Base-by-base conservation (phyloP, 2,113 vertebrate genomes). In the Plotosus lineatus region DNA sequence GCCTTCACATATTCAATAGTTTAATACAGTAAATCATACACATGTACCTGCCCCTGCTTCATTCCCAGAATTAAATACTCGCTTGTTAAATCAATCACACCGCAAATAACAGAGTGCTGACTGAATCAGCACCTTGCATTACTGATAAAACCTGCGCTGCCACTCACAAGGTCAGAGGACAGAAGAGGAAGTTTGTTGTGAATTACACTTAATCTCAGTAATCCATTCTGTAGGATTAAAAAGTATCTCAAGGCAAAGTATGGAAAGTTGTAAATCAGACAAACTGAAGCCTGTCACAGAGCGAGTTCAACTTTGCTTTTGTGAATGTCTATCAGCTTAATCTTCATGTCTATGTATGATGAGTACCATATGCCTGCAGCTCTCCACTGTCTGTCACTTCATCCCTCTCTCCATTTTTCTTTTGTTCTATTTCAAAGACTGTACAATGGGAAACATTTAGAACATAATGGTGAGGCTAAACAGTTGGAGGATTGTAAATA, bases 321-420 rank as follows among this genome's bases (percentile, higher is more conserved):
- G 72, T 56, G 42, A 19, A 21, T 9, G 50, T 56, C 46, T 7
- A 51, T 75, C 15, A 33, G 72, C 36, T n/a, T 60, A 56, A 5
- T n/a, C 36, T 81, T n/a, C 28, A 9, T 71, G 33, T n/a, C 66
- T 71, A 19, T 51, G 31, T 21, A 14, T 44, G 80, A 81, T 75
- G 58, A 81, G 26, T 75, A 75, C 73, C 72, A 75, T n/a, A 81
- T 68, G 58, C 15, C 72, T 56, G 48, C 23, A 66, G 36, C 72
- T 65, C 56, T 36, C 38, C 50, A 4, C 42, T 77, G 75, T 77
- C 58, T n/a, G 63, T 68, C 79, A 81, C 58, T 81, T 81, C 80
- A 75, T 61, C 36, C 60, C 50, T 75, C 38, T 28, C 60, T 55
- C n/a, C 19, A 68, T 61, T 68, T 65, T 75, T 66, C 44, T 66